Percentiles rank a stretch among this genome's conserved stretches.
Conservation (phyloP, 2,888 invertebrate species). For the Phlogophora meticulosa region DNA sequence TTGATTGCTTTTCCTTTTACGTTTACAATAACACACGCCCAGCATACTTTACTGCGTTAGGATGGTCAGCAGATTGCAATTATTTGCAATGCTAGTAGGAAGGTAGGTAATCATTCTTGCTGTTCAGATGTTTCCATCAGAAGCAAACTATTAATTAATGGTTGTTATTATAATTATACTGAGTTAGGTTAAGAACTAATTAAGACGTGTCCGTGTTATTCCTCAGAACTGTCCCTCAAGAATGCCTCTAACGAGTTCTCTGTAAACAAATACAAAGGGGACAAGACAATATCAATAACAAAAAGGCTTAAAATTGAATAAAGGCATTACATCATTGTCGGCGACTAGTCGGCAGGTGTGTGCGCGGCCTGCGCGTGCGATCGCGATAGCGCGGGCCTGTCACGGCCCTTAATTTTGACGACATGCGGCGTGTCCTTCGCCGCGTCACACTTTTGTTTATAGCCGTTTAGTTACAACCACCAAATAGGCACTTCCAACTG, state of each 20-base stretch:
- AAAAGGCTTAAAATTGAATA: conserved; percentile 60
- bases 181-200: conserved; percentile 28
- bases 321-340: conserved; percentile 52
- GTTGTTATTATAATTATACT: neutral
- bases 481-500: conserved; percentile 57
- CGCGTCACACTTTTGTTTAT: conserved; percentile 78
- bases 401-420: conserved; percentile 74
- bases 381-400: conserved; percentile 64
- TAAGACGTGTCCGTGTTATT: conserved; percentile 30
- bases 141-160: conserved; percentile 4
- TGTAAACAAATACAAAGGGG: conserved; percentile 41
- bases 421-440: conserved; percentile 73
- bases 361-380: conserved; percentile 66
- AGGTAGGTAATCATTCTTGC: neutral
- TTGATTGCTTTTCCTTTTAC: conserved; percentile 45
- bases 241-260: conserved; percentile 42
- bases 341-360: conserved; percentile 78
- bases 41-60: no score
- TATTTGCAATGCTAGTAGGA: neutral
- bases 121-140: conserved; percentile 5
- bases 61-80: neutral
- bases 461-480: conserved; percentile 65
- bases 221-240: conserved; percentile 9
- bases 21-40: conserved; percentile 25
- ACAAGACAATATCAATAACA: conserved; percentile 50